Conservation (phyloP, 2,888 invertebrate species). For the Microchrysa polita region DNA sequence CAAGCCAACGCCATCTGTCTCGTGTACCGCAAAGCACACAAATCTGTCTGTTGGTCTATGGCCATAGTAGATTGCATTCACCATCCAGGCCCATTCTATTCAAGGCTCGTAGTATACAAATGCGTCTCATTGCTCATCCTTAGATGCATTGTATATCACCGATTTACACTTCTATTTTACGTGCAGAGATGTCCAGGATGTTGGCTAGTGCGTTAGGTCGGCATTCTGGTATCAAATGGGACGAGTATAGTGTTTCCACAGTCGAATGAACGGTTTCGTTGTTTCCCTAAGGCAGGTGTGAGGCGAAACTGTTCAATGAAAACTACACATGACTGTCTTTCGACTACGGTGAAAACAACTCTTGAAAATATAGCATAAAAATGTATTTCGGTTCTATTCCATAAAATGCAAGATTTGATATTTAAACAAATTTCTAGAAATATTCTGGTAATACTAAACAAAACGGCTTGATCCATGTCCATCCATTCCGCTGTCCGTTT, state of each 20-base stretch:
- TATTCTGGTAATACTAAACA: no score
- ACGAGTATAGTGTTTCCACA: constrained; percentile 16
- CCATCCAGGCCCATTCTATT: constrained; percentile 19
- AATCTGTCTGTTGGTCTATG: constrained; percentile 34
- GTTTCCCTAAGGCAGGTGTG: no score
- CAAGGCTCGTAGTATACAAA: constrained; percentile 9
- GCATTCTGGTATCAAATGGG: neutral
- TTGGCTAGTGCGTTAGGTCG: constrained; percentile 8
- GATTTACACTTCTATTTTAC: constrained; percentile 17
- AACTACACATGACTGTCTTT: no score
- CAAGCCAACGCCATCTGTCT: constrained; percentile 42
- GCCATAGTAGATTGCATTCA: neutral
- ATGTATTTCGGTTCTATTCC: no score
- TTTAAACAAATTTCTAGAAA: no score
- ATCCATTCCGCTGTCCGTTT: neutral
- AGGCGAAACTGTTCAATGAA: no score
- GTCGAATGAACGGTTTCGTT: no score
- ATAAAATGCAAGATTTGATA: no score
- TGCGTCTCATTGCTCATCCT: constrained; percentile 40
- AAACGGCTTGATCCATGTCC: neutral
- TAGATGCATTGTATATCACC: constrained; percentile 37
- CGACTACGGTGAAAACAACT: no score
- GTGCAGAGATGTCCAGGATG: constrained; percentile 16
- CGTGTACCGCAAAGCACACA: constrained; percentile 35
- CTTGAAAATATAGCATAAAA: no score